phyloP scores from a whole-genome alignment of 1,140 invertebrate genomes.

The Bombus haemorrhoidalis region DNA sequence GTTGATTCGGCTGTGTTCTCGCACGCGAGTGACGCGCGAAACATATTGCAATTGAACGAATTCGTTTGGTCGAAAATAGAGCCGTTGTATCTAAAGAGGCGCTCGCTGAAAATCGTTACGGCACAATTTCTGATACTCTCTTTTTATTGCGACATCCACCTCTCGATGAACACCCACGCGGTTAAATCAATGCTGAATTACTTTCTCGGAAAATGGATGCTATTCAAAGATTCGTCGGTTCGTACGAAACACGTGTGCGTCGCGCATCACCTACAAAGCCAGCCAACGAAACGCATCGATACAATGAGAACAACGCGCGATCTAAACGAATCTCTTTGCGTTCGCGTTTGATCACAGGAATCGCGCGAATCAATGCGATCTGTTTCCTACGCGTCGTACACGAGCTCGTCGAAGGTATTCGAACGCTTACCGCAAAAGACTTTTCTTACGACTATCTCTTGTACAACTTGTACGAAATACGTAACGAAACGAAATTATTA shows the following conservation, averaged over 20 bases:
- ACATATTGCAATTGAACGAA: conserved; percentile 6
- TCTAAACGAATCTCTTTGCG: too few species aligned
- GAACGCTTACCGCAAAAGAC: too few species aligned
- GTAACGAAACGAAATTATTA: too few species aligned
- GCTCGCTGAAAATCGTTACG: conserved; percentile 3
- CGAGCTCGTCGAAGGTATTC: too few species aligned
- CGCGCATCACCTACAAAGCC: neutral
- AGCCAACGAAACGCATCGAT: neutral
- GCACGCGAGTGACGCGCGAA: neutral
- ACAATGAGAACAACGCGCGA: neutral
- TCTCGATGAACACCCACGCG: neutral
- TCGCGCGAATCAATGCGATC: neutral
- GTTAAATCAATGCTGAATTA: conserved; percentile 27
- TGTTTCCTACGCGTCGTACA: too few species aligned
- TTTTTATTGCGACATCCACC: conserved; percentile 10
- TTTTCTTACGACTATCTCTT: too few species aligned
- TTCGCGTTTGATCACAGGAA: neutral
- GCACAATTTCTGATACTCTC: conserved; percentile 15
- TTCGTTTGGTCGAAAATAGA: conserved; percentile 21
- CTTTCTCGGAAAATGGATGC: conserved; percentile 6
- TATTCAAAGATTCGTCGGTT: conserved; percentile 19
- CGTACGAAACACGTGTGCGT: neutral
- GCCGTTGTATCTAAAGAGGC: neutral
- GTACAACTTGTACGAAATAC: too few species aligned
- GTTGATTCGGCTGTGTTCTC: neutral